Base-by-base conservation (phyloP, 2,113 vertebrate species). In the Scatophagus argus region DNA sequence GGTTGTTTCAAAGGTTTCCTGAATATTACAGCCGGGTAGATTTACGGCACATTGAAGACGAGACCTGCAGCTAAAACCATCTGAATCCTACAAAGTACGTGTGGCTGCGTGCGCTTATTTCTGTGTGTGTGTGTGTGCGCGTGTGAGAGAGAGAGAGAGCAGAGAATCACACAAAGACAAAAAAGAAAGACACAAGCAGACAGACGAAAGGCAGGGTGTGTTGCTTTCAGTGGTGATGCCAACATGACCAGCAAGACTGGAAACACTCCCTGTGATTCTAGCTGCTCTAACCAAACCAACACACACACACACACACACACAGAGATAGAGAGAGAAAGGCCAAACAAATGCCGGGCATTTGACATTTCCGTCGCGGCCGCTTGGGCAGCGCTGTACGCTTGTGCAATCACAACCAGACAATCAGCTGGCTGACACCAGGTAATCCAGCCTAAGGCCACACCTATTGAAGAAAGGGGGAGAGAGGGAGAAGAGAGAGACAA, bases 1-100 rank as follows among this genome's bases (percentile, higher is more conserved):
- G 86, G 83, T 89, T 93, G 90, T 94, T 93, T 94, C 91, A 92
- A 93, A 94, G 90, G 86, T 90, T 91, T 92, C 87, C 85, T 89
- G 88, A 85, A 87, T 79, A 70, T 92, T 90, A 90, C 73, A 82
- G 88, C 82, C 38, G 21, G 21, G 23, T 77, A 87, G 88, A 93
- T 93, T 94, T 93, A 94, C 77, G 54, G 77, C 44, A 23, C 44
- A 66, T 19, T 47, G 83, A 82, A 79, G 86, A 84, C 55, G 13
- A 80, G 76, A 89, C 84, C 64, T 78, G 83, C 67, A 85, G 82
- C 82, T 74, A 39, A 78, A 87, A 79, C 64, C 74, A 84, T 69
- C 82, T 86, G 82, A 77, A 73, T 73, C 74, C 60, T 38, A 9
- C 59, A 72, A 47, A 66, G 56, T 36, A 16, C 61, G 66, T 49